phyloP scores from a whole-genome alignment of 2,113 vertebrate species.

The Mesocricetus auratus region DNA sequence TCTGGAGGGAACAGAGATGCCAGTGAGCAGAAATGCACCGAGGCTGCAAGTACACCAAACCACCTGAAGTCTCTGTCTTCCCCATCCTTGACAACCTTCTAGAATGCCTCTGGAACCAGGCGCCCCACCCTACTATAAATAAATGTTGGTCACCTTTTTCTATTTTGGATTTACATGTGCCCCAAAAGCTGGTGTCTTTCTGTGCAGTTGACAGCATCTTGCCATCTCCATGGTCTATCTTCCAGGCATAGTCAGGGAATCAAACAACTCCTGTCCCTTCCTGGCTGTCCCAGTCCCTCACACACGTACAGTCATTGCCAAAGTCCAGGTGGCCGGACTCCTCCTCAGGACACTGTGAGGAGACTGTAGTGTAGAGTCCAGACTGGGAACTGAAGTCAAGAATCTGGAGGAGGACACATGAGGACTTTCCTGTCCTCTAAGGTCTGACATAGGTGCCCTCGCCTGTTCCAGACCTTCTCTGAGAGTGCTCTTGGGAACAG shows the following conservation, averaged over 20 bases:
- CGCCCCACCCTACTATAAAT: not conserved
- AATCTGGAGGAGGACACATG: not conserved
- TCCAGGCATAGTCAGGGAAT: not conserved
- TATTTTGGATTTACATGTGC: not conserved
- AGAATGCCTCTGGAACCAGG: not conserved
- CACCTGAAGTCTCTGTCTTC: not conserved
- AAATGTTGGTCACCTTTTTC: not conserved
- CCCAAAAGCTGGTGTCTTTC: not conserved
- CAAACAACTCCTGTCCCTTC: not conserved
- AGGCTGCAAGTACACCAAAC: not conserved
- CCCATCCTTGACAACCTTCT: not conserved
- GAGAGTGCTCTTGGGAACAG: not conserved
- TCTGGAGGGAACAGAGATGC: constrained; percentile 78
- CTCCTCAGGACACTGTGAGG: not conserved
- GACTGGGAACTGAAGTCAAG: not conserved
- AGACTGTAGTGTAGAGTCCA: not conserved
- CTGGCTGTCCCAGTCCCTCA: not conserved
- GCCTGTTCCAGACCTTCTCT: not conserved
- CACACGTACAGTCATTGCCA: not conserved
- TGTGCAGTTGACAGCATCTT: not conserved
- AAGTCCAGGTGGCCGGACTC: not conserved
- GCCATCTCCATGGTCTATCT: not conserved
- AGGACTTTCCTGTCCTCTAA: not conserved
- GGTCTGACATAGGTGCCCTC: not conserved
- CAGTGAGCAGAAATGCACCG: not conserved